Evolutionary conservation across 37 sponge, comb jelly and placozoan genomes (phyloP), one percentile per base, ranked within the genome.

Genomic region (Halichondria panicea): DNA sequence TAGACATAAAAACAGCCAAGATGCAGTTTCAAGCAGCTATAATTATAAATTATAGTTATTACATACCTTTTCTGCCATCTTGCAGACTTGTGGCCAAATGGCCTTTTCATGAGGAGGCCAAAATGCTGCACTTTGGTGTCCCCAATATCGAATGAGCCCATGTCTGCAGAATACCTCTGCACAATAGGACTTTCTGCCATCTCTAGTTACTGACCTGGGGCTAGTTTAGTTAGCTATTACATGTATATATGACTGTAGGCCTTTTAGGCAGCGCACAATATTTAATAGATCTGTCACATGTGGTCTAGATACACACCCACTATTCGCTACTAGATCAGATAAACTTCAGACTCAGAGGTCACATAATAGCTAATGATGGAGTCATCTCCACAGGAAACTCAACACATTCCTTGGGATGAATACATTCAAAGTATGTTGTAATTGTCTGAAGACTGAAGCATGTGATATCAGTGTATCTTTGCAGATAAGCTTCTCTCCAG

Each of bases 31-130:
- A 48, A 11, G 11, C 11, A 15, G 52, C 52, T 48, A 48, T 48
- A 48, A 15, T 48, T 18, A 18, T 18, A 48, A 18, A 48, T 11
- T 48, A 18, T 15, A 11, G 52, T 59, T 59, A 30, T 3, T n/a
- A n/a, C 71, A 43, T 35, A 94, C 94, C 94, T 86, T 43, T 85
- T 90, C 85, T 94, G 94, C 94, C 94, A 94, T 33, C 82, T 77
- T 13, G 41, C 58, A 4, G 87, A 82, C 40, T 78, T 77, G 54
- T 81, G 69, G 0, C 84, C 87, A 45, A 94, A 94, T 15, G 94
- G 94, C 62, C 76, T 75, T 58, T 94, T 94, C 68, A 80, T 61
- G 1, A 94, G 81, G 35, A 94, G 54, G 0, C 94, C 94, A 33
- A 55, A 86, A 76, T 91, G 90, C 73, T 94, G 94, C 18, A 94